Evolutionary conservation across 2,113 vertebrate genomes (phyloP).

Genomic region (Hiodon tergisus): DNA sequence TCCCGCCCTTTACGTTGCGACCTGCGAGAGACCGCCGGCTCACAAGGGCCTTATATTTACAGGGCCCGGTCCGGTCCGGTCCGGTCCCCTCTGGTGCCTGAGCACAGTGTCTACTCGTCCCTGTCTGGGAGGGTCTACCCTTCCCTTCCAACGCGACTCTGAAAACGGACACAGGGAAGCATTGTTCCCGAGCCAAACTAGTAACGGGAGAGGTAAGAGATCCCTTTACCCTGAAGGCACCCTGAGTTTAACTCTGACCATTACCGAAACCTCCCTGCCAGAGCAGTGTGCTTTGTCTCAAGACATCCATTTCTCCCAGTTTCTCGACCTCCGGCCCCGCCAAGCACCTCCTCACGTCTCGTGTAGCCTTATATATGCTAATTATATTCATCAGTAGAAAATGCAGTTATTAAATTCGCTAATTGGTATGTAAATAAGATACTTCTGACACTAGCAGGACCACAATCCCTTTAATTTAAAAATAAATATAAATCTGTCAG

Average conservation of each 20-base stretch:
- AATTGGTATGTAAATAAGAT: constrained; percentile 46
- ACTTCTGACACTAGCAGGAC: constrained; percentile 32
- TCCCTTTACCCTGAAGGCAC: constrained; percentile 59
- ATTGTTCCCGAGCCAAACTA: constrained; percentile 62
- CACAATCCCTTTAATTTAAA: constrained; percentile 41
- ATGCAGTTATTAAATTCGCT: constrained; percentile 43
- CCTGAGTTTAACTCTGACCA: constrained; percentile 58
- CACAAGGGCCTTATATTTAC: constrained; percentile 64
- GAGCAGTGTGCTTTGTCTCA: constrained; percentile 13
- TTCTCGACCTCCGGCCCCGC: background rate
- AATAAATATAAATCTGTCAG: constrained; percentile 48
- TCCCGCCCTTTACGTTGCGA: constrained; percentile 55
- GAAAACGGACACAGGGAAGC: constrained; percentile 48
- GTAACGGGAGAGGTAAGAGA: constrained; percentile 64
- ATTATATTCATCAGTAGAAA: constrained; percentile 39
- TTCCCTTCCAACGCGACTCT: constrained; percentile 50
- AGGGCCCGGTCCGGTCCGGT: constrained; percentile 38
- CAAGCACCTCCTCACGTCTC: background rate
- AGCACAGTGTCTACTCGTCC: constrained; percentile 45
- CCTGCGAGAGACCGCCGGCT: constrained; percentile 57
- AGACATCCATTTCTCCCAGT: constrained; percentile 10
- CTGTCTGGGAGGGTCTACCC: constrained; percentile 59
- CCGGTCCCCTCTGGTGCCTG: constrained; percentile 54
- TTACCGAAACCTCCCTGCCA: constrained; percentile 26
- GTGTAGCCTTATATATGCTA: constrained; percentile 33